Conservation (phyloP, 1,140 invertebrate genomes). For the Leptopilina clavipes region DNA sequence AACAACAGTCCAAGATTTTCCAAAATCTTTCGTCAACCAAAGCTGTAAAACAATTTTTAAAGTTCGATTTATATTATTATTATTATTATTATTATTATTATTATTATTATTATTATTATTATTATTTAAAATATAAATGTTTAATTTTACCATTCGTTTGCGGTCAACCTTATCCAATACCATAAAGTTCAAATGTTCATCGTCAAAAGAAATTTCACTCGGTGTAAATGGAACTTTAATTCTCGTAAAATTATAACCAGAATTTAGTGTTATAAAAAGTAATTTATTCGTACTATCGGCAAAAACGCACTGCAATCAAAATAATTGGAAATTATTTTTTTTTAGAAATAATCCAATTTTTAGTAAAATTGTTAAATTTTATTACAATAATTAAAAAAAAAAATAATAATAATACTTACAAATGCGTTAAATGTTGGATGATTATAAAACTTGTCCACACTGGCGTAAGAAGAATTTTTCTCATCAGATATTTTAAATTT, state of each 20-base stretch:
- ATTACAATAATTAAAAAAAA: neutral
- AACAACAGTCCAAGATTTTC: conserved; percentile 80
- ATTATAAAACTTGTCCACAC: conserved; percentile 88
- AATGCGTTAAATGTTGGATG: conserved; percentile 84
- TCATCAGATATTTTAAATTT: conserved; percentile 77
- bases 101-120: too few relatives aligned
- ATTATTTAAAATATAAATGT: neutral
- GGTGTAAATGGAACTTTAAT: conserved; percentile 83
- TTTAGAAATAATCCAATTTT: too few relatives aligned
- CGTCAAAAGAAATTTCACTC: conserved; percentile 83
- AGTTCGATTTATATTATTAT: too few relatives aligned
- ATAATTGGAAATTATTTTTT: too few relatives aligned
- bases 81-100: too few relatives aligned
- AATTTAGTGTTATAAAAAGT: conserved; percentile 85
- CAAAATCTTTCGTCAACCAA: conserved; percentile 85
- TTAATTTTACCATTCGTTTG: conserved; percentile 78
- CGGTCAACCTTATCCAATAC: conserved; percentile 84
- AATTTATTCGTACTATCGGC: conserved; percentile 85
- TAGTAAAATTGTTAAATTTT: too few relatives aligned
- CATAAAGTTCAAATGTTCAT: conserved; percentile 73
- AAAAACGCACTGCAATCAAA: conserved; percentile 86
- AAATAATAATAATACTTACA: conserved; percentile 76
- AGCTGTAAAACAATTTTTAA: conserved; percentile 75
- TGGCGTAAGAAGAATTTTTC: conserved; percentile 77
- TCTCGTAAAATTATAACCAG: conserved; percentile 80